A percentile compares a stretch with the other conserved stretches of the same genome.
Conservation (phyloP, 2,113 vertebrate genomes). For the Tiliqua scincoides region DNA sequence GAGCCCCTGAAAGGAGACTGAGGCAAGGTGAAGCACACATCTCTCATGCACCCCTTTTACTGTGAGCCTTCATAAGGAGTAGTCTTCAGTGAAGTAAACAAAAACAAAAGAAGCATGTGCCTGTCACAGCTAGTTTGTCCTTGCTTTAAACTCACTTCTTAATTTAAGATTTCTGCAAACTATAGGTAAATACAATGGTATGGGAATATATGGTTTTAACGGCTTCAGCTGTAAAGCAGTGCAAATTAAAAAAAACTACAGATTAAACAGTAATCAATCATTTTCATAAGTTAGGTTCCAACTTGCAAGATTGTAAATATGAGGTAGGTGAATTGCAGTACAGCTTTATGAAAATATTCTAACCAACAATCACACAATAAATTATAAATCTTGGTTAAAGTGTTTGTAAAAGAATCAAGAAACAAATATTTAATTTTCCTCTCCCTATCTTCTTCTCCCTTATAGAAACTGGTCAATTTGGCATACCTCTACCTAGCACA, state of each 20-base stretch:
- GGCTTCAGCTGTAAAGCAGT: too few species aligned
- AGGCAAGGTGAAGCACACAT: too few species aligned
- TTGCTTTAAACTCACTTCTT: not conserved
- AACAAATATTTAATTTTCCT: not conserved
- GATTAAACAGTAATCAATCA: not conserved
- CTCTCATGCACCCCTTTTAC: too few species aligned
- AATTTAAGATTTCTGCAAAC: not conserved
- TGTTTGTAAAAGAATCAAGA: not conserved
- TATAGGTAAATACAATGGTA: not conserved
- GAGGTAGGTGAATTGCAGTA: not conserved
- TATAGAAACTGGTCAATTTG: conserved; percentile 87
- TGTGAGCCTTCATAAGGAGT: not conserved
- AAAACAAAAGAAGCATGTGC: not conserved
- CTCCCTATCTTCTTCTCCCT: conserved; percentile 31
- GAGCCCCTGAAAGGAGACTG: too few species aligned
- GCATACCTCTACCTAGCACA: conserved; percentile 87
- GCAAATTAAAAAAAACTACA: not conserved
- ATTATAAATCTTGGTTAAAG: not conserved
- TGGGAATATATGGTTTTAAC: not conserved
- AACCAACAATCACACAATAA: not conserved
- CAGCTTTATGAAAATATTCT: not conserved
- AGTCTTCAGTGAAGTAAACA: too few species aligned
- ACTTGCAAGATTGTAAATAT: not conserved
- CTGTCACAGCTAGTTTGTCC: not conserved
- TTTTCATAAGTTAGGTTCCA: not conserved